Percentiles rank a stretch among this genome's conserved stretches.
phyloP scores from a whole-genome alignment of 2,888 invertebrate genomes.

The Iselma pallidipennis region DNA sequence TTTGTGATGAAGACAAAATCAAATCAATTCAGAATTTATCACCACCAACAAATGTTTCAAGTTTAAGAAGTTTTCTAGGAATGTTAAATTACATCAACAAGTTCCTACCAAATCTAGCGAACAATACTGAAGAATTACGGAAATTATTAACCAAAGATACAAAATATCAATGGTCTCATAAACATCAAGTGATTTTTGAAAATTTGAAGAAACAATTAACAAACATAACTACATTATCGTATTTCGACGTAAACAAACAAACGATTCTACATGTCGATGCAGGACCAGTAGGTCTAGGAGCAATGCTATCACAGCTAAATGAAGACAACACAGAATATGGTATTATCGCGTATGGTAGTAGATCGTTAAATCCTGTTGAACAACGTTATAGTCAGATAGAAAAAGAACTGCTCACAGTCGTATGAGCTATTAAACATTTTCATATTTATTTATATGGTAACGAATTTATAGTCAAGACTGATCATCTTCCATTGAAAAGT shows the following conservation, averaged over 20 bases:
- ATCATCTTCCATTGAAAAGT: slow-evolving; percentile 11
- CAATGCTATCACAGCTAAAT: slow-evolving; percentile 18
- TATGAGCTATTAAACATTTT: slow-evolving; percentile 26
- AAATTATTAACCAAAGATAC: slow-evolving; percentile 1
- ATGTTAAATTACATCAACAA: slow-evolving; percentile 12
- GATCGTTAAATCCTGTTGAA: slow-evolving; percentile 13
- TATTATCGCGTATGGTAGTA: slow-evolving; percentile 22
- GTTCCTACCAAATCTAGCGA: slow-evolving; percentile 9
- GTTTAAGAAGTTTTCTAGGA: slow-evolving; percentile 12
- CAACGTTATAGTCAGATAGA: slow-evolving; percentile 23
- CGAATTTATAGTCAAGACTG: slow-evolving; percentile 10
- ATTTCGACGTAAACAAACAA: no score
- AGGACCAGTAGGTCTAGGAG: slow-evolving; percentile 16
- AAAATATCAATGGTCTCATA: not conserved
- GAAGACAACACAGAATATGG: not conserved
- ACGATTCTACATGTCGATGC: slow-evolving; percentile 23
- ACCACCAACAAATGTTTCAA: not conserved
- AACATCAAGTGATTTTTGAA: slow-evolving; percentile 2
- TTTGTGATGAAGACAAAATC: slow-evolving; percentile 37
- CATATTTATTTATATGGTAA: slow-evolving; percentile 22
- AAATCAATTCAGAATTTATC: slow-evolving; percentile 27
- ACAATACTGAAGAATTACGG: slow-evolving; percentile 2
- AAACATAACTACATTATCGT: no score
- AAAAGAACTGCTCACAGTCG: slow-evolving; percentile 20
- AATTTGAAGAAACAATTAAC: not conserved